Base-by-base conservation (phyloP, 2,888 invertebrate genomes). In the Lithophane ornitopus region DNA sequence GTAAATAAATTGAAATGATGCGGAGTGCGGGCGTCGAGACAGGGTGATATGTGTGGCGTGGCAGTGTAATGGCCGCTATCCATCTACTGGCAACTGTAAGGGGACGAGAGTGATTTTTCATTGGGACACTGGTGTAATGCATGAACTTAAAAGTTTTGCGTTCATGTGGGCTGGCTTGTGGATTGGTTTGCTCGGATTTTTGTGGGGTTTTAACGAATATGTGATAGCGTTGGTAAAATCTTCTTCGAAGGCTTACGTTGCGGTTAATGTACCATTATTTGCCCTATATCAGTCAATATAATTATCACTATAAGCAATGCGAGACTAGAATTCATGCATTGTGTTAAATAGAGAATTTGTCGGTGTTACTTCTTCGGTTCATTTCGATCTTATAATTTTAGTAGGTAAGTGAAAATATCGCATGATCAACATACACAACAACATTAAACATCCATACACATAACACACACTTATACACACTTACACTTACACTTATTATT, bases 41-140 rank as follows among this genome's bases (percentile, higher is more conserved):
- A 73, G 84, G 76, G 85, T 88, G 90, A 90, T 90, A 85, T 88
- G 89, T 89, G 89, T 87, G 89, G 89, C 89, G 85, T 88, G 85
- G 81, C 84, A 66, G 61, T 77, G 82, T 88, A 88, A 88, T 88
- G 89, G 85, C 58, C 12, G 71, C 78, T 73, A 89, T 90, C 75
- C 81, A 85, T 90, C 87, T 86, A 80, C 71, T 68, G 77, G 69
- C 74, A 78, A 85, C 80, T 71, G 70, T 34, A 70, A 86, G 88
- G 83, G 88, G 84, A 81, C 86, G 54, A 75, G 73, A 80, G 85
- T 76, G 81, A 87, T 87, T 85, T 85, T 88, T 89, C 89, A 88
- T 85, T 85, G 85, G 73, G 80, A 84, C 86, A 82, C 84, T 66
- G 77, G 67, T 65, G 79, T 87, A 78, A 78, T 84, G 87, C 80